These are phyloP conservation scores for Homarus americanus DNA, from an alignment of 1,140 invertebrate species.

Conservation along the genomic window DNA sequence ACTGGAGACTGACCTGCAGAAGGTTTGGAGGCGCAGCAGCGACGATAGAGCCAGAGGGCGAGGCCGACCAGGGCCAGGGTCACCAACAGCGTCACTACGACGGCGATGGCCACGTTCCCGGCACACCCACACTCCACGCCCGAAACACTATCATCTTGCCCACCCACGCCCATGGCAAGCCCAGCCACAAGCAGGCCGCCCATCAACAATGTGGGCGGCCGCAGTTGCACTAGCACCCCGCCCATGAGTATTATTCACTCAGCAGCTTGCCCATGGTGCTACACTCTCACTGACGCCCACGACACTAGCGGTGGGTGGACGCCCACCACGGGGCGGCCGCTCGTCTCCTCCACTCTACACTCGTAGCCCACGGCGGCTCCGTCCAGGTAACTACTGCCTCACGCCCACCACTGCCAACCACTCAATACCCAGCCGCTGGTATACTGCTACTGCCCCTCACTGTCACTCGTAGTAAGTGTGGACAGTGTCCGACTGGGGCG, in stretches of 20 bases:
- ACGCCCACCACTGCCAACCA: neutral
- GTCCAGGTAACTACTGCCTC: neutral
- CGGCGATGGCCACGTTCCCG: constrained; percentile 1
- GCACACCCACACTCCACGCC: constrained; percentile 27
- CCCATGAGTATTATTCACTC: neutral
- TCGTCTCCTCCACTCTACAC: too few relatives aligned
- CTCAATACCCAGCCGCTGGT: neutral
- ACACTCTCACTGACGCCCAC: neutral
- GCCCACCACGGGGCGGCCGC: too few relatives aligned
- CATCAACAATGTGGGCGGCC: neutral
- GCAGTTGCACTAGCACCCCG: neutral
- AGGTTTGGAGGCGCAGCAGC: neutral
- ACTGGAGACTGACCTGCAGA: neutral
- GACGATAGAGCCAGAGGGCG: neutral
- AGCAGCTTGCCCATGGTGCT: neutral
- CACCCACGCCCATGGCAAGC: constrained; percentile 31
- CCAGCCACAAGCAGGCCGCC: constrained; percentile 18
- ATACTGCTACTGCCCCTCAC: neutral
- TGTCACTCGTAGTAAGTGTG: neutral
- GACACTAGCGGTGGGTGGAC: neutral
- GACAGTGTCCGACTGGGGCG: neutral
- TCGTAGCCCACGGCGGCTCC: neutral
- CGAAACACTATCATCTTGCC: constrained; percentile 5
- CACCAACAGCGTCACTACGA: constrained; percentile 1
- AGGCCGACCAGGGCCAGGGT: neutral